Base-by-base conservation (phyloP, 2,113 vertebrate genomes). In the Mus pahari region DNA sequence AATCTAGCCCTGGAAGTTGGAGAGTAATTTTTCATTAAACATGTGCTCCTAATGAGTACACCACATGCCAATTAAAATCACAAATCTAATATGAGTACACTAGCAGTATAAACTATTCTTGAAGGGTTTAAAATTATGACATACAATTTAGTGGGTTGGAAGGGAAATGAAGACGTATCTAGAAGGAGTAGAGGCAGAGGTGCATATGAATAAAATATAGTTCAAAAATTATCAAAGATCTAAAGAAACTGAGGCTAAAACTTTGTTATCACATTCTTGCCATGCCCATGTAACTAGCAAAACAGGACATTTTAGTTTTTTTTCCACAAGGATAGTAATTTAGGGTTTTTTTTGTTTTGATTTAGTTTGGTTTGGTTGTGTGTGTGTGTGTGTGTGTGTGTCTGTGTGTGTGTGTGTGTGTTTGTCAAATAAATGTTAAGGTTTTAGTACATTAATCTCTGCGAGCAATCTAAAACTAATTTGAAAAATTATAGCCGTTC, bases 181-280 rank as follows among this genome's bases (percentile, higher is more conserved):
- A 3, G 3, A 7, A 83, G 24, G n/a, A 60, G 3, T 26, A 0
- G 22, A 36, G 20, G 0, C 14, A 42, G 7, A 3, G 12, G 45
- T 42, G 3, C 17, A 42, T 5, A 42, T 42, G 55, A 10, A 42
- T 3, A 83, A 83, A 83, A 83, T 42, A 42, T 26, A 17, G 28
- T 62, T 14, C 39, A 42, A 24, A 45, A 60, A 10, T 19, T 36
- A 83, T 17, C n/a, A 28, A 83, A 10, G 4, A 62, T 31, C 4
- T 17, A 42, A 62, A 39, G 42, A 45, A 39, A 45, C 11, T 66
- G 12, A 48, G 9, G 8, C 16, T 19, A 86, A 68, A 86, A 14
- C 7, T 42, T 62, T 42, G 5, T 48, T 68, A 22, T 36, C 16
- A 66, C 31, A 36, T 3, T 22, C 31, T 75, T 78, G 48, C 3